These are phyloP conservation scores for Microtus californicus DNA, from an alignment of 2,797 vertebrate species.

Conservation along the genomic window DNA sequence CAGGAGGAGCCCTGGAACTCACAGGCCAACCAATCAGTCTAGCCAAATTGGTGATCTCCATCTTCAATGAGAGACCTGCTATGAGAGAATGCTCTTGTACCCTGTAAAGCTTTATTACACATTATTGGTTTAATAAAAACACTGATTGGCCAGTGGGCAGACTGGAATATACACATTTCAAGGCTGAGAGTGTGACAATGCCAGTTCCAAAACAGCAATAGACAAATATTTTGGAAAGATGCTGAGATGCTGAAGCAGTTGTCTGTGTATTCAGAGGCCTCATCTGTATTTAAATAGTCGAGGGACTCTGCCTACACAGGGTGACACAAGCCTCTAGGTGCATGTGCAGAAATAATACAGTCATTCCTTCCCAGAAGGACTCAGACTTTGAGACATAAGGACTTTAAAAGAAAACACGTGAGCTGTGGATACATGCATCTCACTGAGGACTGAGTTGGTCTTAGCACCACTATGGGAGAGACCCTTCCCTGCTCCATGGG, in stretches of 20 bases:
- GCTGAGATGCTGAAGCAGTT: neutral
- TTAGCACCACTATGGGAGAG: neutral
- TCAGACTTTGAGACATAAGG: neutral
- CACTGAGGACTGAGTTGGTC: neutral
- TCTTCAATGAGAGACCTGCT: neutral
- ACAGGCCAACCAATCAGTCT: neutral
- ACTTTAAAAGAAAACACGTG: neutral
- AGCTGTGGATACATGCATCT: neutral
- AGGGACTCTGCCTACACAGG: neutral
- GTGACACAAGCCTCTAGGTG: neutral
- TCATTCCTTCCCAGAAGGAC: neutral
- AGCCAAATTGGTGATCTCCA: neutral
- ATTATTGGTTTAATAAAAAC: too few relatives aligned
- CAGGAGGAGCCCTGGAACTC: too few relatives aligned
- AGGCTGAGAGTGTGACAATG: neutral
- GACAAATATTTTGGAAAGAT: neutral
- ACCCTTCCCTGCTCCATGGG: neutral
- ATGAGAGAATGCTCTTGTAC: too few relatives aligned
- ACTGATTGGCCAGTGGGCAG: too few relatives aligned
- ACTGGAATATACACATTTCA: neutral
- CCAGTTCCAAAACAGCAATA: neutral
- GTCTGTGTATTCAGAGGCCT: neutral
- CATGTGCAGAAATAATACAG: neutral
- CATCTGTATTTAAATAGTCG: neutral
- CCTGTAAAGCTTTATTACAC: too few relatives aligned